phyloP scores from a whole-genome alignment of 2,113 vertebrate species.

The Hypanus sabinus region DNA sequence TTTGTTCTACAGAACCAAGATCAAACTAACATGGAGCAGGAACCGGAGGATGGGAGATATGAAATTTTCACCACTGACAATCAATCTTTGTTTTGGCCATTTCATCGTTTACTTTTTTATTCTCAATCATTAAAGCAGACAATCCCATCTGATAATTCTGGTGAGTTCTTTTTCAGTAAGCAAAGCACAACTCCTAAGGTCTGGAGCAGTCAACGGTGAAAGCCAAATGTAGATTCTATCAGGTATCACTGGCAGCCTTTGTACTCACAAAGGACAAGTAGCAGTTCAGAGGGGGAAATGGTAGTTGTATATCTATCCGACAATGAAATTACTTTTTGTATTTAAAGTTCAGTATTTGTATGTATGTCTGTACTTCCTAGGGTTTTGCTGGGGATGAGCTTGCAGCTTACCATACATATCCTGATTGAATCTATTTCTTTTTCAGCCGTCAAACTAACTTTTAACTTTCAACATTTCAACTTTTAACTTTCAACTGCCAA shows the following conservation, averaged over 20 bases:
- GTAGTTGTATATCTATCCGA: background rate
- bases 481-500: background rate
- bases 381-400: background rate
- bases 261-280: background rate
- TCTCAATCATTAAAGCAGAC: background rate
- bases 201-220: background rate
- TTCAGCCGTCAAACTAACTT: background rate
- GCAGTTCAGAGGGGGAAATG: background rate
- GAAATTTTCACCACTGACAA: background rate
- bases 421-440: background rate
- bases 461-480: background rate
- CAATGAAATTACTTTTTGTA: background rate
- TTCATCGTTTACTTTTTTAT: background rate
- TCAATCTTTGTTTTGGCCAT: background rate
- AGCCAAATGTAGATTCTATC: background rate
- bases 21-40: background rate
- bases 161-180: background rate
- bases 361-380: background rate
- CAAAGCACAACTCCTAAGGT: background rate
- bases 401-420: background rate
- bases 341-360: background rate
- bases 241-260: background rate
- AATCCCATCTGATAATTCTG: background rate
- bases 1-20: background rate
- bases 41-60: background rate